Evolutionary conservation across 2,797 vertebrate genomes (phyloP).

Genomic region (Hydrophis major): DNA sequence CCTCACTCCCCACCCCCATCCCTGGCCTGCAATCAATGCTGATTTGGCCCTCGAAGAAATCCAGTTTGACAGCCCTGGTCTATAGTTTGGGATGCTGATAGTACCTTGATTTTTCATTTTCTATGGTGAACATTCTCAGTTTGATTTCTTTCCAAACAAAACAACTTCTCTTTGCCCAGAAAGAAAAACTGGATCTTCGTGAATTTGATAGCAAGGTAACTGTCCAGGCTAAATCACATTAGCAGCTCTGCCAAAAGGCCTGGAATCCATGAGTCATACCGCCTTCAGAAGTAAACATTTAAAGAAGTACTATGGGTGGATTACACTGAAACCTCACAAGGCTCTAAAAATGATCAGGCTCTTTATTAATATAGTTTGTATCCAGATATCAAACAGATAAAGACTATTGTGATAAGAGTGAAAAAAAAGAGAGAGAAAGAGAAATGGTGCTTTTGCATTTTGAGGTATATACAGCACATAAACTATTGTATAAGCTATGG

Average conservation of each 20-base stretch:
- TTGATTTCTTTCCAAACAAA: background rate
- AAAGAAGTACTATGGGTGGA: background rate
- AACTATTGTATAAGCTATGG: background rate
- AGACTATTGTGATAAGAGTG: background rate
- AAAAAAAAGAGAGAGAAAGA: background rate
- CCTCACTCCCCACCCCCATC: no score
- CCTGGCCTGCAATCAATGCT: no score
- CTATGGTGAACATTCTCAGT: background rate
- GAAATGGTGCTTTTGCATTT: background rate
- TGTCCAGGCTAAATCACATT: background rate
- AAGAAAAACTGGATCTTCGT: background rate
- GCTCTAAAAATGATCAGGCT: slow-evolving; percentile 12
- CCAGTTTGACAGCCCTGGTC: no score
- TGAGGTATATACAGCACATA: background rate
- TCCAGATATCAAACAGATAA: background rate
- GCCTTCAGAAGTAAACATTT: slow-evolving; percentile 1
- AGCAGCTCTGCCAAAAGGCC: slow-evolving; percentile 1
- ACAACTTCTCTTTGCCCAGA: background rate
- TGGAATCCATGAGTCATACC: slow-evolving; percentile 8
- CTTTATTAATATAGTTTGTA: background rate
- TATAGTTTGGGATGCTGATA: background rate
- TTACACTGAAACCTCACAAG: background rate
- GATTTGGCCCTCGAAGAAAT: no score
- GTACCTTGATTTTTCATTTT: background rate
- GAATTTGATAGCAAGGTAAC: background rate